Conservation (phyloP, 2,797 vertebrate genomes). For the Threskiornis aethiopicus region DNA sequence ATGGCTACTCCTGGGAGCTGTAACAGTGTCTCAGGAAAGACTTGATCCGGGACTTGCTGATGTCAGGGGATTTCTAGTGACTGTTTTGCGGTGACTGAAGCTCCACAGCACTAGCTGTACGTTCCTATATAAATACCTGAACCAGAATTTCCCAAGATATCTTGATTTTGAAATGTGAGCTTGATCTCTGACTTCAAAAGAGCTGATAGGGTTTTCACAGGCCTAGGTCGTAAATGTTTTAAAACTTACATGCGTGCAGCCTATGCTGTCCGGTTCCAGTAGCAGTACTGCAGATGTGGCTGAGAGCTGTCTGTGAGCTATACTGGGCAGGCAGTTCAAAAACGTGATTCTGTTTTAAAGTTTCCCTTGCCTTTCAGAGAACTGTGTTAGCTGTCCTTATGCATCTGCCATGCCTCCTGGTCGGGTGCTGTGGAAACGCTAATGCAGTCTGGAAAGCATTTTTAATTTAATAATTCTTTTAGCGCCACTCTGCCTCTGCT, state of each 20-base stretch:
- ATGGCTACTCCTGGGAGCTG: not conserved
- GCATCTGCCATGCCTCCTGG: not conserved
- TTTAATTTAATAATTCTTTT: not conserved
- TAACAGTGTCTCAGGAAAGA: not conserved
- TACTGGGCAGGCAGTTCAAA: not conserved
- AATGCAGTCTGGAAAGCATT: not conserved
- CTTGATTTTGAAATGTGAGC: not conserved
- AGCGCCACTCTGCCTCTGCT: not conserved
- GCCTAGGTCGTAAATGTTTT: not conserved
- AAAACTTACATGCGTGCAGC: not conserved
- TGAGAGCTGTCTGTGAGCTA: not conserved
- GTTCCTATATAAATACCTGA: not conserved
- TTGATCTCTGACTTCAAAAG: conserved; percentile 3
- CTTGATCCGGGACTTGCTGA: not conserved
- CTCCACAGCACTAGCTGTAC: not conserved
- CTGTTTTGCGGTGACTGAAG: not conserved
- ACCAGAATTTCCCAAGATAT: not conserved
- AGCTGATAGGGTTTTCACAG: not conserved
- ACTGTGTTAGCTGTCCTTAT: not conserved
- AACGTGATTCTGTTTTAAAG: not conserved
- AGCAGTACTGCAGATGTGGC: not conserved
- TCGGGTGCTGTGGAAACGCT: not conserved
- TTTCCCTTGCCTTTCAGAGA: not conserved
- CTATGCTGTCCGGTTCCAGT: not conserved
- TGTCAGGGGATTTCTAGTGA: not conserved